Conservation (phyloP, 2,888 invertebrate species). For the Morpho achilles region DNA sequence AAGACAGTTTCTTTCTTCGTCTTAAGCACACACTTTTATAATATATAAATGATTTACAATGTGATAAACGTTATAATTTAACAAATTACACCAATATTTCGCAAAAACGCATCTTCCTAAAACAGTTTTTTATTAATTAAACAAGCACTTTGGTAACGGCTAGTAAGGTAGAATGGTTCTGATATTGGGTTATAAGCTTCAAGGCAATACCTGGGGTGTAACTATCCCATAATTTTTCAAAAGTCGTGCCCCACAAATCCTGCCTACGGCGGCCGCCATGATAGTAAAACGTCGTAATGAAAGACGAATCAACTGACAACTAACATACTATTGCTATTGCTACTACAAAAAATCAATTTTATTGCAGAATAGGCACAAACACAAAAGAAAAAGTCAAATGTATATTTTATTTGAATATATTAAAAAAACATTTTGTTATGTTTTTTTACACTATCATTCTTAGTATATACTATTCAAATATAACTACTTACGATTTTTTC, state of each 20-base stretch:
- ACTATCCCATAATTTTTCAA: slow-evolving; percentile 86
- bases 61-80: slow-evolving; percentile 37
- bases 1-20: slow-evolving; percentile 4
- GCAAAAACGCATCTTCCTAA: slow-evolving; percentile 23
- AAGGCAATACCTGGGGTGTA: slow-evolving; percentile 84
- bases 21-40: slow-evolving; percentile 32
- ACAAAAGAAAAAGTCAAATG: no score
- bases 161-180: slow-evolving; percentile 22
- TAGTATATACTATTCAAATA: no score
- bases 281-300: slow-evolving; percentile 80
- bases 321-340: slow-evolving; percentile 28
- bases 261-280: slow-evolving; percentile 93
- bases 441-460: no score
- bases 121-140: slow-evolving; percentile 17
- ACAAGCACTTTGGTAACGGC: slow-evolving; percentile 9
- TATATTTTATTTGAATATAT: no score
- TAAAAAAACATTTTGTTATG: no score
- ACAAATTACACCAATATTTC: slow-evolving; percentile 50
- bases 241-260: slow-evolving; percentile 91
- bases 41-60: slow-evolving; percentile 32
- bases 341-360: slow-evolving; percentile 2
- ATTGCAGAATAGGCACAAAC: not conserved
- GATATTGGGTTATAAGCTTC: slow-evolving; percentile 41
- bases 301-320: slow-evolving; percentile 61
- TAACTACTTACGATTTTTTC: no score